A percentile compares a stretch with the other conserved stretches of the same genome.
Conservation (phyloP, 2,797 vertebrate genomes). For the Gambelia wislizenii region DNA sequence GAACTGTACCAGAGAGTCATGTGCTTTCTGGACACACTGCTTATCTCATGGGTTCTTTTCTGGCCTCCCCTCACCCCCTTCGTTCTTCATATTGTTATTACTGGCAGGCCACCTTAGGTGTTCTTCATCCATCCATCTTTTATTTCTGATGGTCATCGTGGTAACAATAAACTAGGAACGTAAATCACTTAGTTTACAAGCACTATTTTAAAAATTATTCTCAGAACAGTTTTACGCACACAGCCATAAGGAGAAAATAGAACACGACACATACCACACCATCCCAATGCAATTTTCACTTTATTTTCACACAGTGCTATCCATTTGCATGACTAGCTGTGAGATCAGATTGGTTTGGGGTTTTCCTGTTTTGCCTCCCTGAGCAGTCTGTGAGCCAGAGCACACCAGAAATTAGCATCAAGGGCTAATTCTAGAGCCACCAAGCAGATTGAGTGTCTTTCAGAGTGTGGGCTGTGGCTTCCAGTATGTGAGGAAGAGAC, state of each 20-base stretch:
- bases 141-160: background rate
- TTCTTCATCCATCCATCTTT: background rate
- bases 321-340: background rate
- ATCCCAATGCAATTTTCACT: constrained; percentile 2
- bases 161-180: background rate
- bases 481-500: background rate
- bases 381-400: background rate
- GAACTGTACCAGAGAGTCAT: constrained; percentile 67
- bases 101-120: background rate
- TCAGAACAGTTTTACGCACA: background rate
- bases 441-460: background rate
- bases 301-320: background rate
- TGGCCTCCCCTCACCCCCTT: constrained; percentile 1
- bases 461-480: background rate
- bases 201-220: constrained; percentile 3
- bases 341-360: background rate
- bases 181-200: constrained; percentile 8
- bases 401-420: background rate
- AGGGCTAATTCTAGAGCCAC: background rate
- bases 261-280: background rate
- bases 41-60: constrained; percentile 61
- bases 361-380: constrained; percentile 9
- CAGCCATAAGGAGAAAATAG: background rate
- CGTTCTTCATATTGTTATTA: background rate
- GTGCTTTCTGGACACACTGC: constrained; percentile 64